These are phyloP conservation scores for Cathartes aura DNA, from an alignment of 2,113 vertebrate species.

Conservation along the genomic window DNA sequence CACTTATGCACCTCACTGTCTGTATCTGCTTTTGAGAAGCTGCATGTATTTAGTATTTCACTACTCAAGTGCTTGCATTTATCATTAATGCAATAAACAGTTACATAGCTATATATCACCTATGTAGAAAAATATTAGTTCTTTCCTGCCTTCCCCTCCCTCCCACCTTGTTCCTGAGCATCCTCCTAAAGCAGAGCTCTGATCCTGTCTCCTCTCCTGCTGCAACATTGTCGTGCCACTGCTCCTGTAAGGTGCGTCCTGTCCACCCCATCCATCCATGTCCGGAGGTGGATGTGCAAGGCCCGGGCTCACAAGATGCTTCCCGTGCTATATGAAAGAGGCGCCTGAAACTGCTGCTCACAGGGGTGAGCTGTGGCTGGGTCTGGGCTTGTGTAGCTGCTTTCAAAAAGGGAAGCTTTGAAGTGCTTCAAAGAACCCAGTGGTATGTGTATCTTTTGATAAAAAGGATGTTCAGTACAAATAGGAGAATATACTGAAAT, in stretches of 20 bases:
- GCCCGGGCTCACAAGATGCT: accelerated
- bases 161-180: neutral
- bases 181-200: neutral
- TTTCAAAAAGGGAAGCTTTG: conserved; percentile 42
- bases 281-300: accelerated
- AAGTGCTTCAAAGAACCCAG: conserved; percentile 62
- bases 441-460: conserved; percentile 58
- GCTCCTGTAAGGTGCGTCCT: neutral
- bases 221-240: accelerated
- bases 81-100: neutral
- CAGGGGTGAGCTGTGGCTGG: neutral
- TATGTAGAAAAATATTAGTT: neutral
- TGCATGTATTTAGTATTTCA: neutral
- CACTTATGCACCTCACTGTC: accelerated
- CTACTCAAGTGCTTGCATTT: neutral
- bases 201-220: neutral
- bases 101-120: neutral
- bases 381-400: neutral
- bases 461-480: conserved; percentile 59
- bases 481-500: conserved; percentile 63
- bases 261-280: neutral
- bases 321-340: neutral
- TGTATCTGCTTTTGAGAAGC: neutral
- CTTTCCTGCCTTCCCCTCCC: neutral
- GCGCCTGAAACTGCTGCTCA: neutral